phyloP scores from a whole-genome alignment of 2,888 invertebrate genomes.

The Neocrepidodera transversa region DNA sequence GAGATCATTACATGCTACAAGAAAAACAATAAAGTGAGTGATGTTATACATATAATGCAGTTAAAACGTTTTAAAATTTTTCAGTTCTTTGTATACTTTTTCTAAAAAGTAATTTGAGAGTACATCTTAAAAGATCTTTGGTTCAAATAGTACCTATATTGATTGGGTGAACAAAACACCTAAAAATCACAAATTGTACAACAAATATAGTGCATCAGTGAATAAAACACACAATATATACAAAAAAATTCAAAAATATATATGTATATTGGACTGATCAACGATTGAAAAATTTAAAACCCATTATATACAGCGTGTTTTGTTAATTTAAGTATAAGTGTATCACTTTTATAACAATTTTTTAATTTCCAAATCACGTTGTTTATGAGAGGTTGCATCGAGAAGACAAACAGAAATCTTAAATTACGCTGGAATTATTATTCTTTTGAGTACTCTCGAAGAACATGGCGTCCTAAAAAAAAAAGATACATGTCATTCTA shows the following conservation, averaged over 20 bases:
- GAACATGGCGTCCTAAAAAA: slow-evolving; percentile 47
- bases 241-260: background rate
- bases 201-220: background rate
- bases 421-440: slow-evolving; percentile 11
- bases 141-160: too few species aligned
- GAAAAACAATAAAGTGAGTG: too few species aligned
- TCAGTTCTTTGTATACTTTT: too few species aligned
- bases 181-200: background rate
- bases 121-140: too few species aligned
- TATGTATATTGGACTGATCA: background rate
- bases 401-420: background rate
- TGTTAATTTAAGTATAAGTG: background rate
- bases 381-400: background rate
- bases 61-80: too few species aligned
- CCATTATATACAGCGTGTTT: background rate
- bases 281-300: background rate
- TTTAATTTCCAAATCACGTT: background rate
- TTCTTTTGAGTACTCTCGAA: slow-evolving; percentile 43
- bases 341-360: too few species aligned
- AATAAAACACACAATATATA: background rate
- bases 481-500: too few species aligned
- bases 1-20: too few species aligned
- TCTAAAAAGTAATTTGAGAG: too few species aligned
- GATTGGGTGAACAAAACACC: too few species aligned
- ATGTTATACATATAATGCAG: too few species aligned